phyloP scores from a whole-genome alignment of 2,888 invertebrate genomes.

The Gasteruption jaculator region DNA sequence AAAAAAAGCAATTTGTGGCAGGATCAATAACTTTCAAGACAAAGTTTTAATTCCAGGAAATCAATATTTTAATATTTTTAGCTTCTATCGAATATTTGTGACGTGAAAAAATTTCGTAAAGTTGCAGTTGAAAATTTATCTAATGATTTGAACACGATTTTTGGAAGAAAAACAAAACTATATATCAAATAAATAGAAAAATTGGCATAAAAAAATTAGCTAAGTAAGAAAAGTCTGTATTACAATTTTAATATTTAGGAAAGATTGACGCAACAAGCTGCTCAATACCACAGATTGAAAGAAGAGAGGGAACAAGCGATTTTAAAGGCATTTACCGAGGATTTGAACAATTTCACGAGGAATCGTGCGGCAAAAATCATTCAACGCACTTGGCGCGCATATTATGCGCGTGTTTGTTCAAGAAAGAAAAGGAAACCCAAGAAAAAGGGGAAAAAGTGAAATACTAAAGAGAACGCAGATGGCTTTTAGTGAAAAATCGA shows the following conservation, averaged over 20 bases:
- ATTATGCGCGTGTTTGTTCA: conserved; percentile 26
- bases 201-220: too few relatives aligned
- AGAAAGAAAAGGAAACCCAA: conserved; percentile 34
- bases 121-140: background rate
- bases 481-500: too few relatives aligned
- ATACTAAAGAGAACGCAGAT: too few relatives aligned
- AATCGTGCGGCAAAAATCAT: conserved; percentile 41
- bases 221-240: too few relatives aligned
- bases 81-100: background rate
- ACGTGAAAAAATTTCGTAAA: background rate
- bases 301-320: conserved; percentile 32
- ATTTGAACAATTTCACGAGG: conserved; percentile 31
- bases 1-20: too few relatives aligned
- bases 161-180: conserved; percentile 4
- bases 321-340: conserved; percentile 28
- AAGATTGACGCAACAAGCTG: conserved; percentile 26
- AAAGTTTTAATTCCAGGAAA: too few relatives aligned
- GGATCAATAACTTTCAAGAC: too few relatives aligned
- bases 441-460: conserved; percentile 23
- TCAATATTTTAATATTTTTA: background rate
- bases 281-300: conserved; percentile 29
- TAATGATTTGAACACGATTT: background rate
- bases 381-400: conserved; percentile 38
- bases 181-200: too few relatives aligned
- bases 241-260: conserved; percentile 22